Evolutionary conservation across 2,888 invertebrate species (phyloP).

Genomic region (Mesopsocus fuscifrons): DNA sequence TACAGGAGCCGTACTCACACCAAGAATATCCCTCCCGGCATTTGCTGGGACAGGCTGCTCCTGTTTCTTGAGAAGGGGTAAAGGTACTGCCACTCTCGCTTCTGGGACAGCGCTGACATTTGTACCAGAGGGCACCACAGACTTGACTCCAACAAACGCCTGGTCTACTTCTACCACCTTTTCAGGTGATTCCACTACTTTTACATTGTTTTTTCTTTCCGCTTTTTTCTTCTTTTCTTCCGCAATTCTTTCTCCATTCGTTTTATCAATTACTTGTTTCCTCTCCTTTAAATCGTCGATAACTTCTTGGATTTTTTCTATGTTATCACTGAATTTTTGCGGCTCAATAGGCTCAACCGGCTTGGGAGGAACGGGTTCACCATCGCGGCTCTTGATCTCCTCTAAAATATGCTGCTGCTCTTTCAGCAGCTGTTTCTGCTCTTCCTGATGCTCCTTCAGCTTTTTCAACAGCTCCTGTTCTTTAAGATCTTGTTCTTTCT

Average conservation of each 20-base stretch:
- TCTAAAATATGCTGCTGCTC: constrained; percentile 44
- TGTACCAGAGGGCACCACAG: too few species aligned
- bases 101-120: too few species aligned
- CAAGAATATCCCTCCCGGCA: constrained; percentile 1
- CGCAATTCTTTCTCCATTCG: constrained; percentile 11
- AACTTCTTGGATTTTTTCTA: constrained; percentile 8
- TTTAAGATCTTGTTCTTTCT: constrained; percentile 15
- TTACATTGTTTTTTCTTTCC: background rate
- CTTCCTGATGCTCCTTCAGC: constrained; percentile 45
- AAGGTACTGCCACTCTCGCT: background rate
- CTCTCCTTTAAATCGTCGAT: constrained; percentile 3
- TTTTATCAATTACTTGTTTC: constrained; percentile 9
- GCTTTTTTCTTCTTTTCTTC: constrained; percentile 10
- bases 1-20: background rate
- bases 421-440: constrained; percentile 44
- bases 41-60: background rate
- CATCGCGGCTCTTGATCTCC: constrained; percentile 36
- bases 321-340: constrained; percentile 26
- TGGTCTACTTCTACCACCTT: background rate
- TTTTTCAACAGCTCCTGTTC: constrained; percentile 36
- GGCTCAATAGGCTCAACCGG: constrained; percentile 31
- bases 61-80: background rate
- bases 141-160: background rate
- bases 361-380: constrained; percentile 23
- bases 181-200: background rate